These are phyloP conservation scores for Plemyria rubiginata DNA, from an alignment of 2,888 invertebrate species.

Conservation along the genomic window DNA sequence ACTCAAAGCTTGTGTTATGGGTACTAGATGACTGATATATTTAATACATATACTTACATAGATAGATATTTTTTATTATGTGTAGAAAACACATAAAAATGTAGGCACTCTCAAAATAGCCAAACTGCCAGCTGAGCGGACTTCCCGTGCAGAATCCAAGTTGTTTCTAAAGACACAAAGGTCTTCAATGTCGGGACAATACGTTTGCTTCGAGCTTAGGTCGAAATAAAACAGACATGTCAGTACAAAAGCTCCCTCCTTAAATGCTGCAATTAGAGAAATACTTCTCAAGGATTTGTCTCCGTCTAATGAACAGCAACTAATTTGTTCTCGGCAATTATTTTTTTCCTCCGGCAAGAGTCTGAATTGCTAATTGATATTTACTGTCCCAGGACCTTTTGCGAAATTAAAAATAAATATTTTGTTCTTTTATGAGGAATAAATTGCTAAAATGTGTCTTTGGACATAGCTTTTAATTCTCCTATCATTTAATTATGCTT, in stretches of 20 bases:
- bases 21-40: too few species aligned
- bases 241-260: conserved; percentile 72
- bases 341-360: conserved; percentile 54
- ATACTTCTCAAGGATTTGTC: conserved; percentile 75
- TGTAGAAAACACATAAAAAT: too few species aligned
- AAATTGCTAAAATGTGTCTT: conserved; percentile 25
- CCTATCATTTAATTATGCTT: not conserved
- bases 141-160: conserved; percentile 3
- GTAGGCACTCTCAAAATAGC: too few species aligned
- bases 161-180: conserved; percentile 1
- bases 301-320: conserved; percentile 72
- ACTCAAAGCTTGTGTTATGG: too few species aligned
- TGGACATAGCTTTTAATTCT: not conserved
- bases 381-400: conserved; percentile 57
- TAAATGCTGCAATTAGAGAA: conserved; percentile 77
- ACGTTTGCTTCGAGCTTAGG: conserved; percentile 12
- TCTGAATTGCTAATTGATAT: conserved; percentile 62
- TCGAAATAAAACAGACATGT: conserved; percentile 69
- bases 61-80: too few species aligned
- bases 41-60: too few species aligned
- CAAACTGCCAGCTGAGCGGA: not conserved
- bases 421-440: conserved; percentile 15
- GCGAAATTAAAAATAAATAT: conserved; percentile 58
- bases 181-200: conserved; percentile 11
- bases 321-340: conserved; percentile 59